A percentile compares a stretch with the other conserved stretches of the same genome.
phyloP scores from a whole-genome alignment of 2,888 invertebrate genomes.

The Hofmannophila pseudospretella region DNA sequence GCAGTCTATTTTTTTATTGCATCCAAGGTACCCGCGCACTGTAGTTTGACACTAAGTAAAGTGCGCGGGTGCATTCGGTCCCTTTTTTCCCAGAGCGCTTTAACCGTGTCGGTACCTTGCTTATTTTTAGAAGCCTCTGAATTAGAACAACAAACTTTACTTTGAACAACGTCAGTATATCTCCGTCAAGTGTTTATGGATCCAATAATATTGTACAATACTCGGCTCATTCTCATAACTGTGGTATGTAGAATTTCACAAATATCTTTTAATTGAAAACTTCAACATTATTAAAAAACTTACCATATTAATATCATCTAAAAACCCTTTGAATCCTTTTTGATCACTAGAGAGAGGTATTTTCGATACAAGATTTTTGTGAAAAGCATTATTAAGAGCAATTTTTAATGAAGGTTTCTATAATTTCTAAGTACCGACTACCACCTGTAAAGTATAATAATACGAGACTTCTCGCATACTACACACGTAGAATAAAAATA shows the following conservation, averaged over 20 bases:
- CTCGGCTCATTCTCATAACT: conserved; percentile 26
- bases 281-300: conserved; percentile 69
- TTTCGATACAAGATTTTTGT: conserved; percentile 56
- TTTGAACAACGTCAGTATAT: neutral
- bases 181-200: no score
- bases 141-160: no score
- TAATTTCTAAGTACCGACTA: conserved; percentile 43
- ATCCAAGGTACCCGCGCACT: no score
- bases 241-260: conserved; percentile 65
- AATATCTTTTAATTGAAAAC: conserved; percentile 53
- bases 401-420: conserved; percentile 28
- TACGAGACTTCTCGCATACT: no score
- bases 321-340: conserved; percentile 68
- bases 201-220: neutral
- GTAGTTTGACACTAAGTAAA: no score
- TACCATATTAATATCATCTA: conserved; percentile 64
- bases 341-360: conserved; percentile 75
- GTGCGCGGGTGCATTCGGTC: no score
- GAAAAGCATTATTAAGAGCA: conserved; percentile 36
- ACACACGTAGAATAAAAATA: no score
- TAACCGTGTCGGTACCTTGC: no score
- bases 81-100: no score
- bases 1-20: no score
- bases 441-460: neutral
- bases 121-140: no score